phyloP scores from a whole-genome alignment of 2,113 vertebrate species.

The Salvelinus fontinalis region DNA sequence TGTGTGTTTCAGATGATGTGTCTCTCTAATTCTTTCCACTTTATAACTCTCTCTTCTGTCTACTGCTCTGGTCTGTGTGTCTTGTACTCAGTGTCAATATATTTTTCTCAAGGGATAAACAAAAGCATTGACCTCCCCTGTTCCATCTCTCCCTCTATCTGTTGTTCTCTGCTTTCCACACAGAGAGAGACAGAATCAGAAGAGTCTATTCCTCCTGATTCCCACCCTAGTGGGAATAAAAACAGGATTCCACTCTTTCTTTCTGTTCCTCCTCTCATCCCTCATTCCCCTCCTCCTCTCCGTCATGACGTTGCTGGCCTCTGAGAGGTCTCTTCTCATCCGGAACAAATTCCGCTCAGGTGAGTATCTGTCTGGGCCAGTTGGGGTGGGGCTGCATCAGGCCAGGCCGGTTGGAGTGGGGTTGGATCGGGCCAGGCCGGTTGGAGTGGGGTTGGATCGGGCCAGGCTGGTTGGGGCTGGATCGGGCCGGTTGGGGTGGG shows the following conservation, averaged over 20 bases:
- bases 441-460: background rate
- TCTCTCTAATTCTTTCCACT: slow-evolving; percentile 7
- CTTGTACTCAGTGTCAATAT: slow-evolving; percentile 62
- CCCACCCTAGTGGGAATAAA: slow-evolving; percentile 25
- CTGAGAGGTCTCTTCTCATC: slow-evolving; percentile 89
- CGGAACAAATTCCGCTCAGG: slow-evolving; percentile 91
- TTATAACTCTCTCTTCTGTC: slow-evolving; percentile 72
- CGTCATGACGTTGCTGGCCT: slow-evolving; percentile 85
- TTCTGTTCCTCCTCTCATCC: slow-evolving; percentile 48
- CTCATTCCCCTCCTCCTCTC: slow-evolving; percentile 44
- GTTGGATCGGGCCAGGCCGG: too few relatives aligned
- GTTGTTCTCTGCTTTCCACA: slow-evolving; percentile 43
- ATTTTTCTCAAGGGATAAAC: slow-evolving; percentile 73
- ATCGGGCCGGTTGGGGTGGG: background rate
- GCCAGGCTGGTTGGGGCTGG: background rate
- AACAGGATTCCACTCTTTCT: slow-evolving; percentile 50
- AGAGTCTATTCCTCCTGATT: slow-evolving; percentile 55
- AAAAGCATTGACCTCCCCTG: too few relatives aligned
- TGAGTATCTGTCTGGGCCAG: slow-evolving; percentile 60
- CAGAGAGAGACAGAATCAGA: slow-evolving; percentile 50
- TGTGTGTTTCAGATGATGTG: too few relatives aligned
- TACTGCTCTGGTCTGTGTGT: slow-evolving; percentile 55
- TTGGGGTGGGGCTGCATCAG: background rate
- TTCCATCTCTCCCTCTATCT: slow-evolving; percentile 30
- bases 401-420: background rate